Evolutionary conservation across 35 echinoderm and acorn worm species (phyloP).

Genomic region (Antedon bifida): DNA sequence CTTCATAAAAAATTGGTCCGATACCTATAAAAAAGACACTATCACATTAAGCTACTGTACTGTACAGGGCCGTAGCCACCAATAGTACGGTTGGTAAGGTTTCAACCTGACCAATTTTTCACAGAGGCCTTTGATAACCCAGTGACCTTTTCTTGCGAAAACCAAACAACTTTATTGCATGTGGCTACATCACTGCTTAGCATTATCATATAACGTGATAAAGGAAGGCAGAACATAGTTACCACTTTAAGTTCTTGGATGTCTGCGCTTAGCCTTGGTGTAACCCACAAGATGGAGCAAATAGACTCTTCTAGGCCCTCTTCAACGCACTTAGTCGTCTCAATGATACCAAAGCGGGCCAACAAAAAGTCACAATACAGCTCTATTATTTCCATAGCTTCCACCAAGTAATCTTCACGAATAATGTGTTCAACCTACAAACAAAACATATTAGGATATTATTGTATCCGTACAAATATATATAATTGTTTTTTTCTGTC

Average conservation of each 20-base stretch:
- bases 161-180: no score
- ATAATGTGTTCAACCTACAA: conserved; percentile 96
- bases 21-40: conserved; percentile 27
- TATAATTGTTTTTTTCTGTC: no score
- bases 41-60: no score
- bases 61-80: no score
- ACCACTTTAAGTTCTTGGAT: conserved; percentile 77
- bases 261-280: conserved; percentile 69
- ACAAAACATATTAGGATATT: background rate
- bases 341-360: conserved; percentile 67
- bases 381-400: conserved; percentile 94
- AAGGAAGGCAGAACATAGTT: no score
- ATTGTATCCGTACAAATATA: background rate
- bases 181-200: no score
- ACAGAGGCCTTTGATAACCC: no score
- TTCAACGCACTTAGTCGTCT: conserved; percentile 56
- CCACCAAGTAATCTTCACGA: conserved; percentile 94
- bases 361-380: conserved; percentile 81
- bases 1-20: conserved; percentile 58
- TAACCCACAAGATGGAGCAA: conserved; percentile 75
- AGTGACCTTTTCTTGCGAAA: no score
- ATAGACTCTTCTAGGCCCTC: conserved; percentile 52
- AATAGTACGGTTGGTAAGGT: no score
- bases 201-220: no score
- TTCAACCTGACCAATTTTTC: no score